Percentiles rank a stretch among this genome's conserved stretches.
phyloP scores from a whole-genome alignment of 2,888 invertebrate genomes.

The Machimus atricapillus region DNA sequence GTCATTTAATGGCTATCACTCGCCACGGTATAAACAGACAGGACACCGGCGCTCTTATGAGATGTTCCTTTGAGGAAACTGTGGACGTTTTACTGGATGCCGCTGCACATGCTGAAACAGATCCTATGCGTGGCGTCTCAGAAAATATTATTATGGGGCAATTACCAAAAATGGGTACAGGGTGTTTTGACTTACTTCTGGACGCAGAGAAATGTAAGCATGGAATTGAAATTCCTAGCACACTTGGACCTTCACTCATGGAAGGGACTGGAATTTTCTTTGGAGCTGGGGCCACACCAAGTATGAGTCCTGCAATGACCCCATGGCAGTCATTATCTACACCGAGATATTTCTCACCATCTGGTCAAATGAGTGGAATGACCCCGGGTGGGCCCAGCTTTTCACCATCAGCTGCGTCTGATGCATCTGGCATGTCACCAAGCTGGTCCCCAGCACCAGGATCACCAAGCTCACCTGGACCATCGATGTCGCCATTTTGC shows the following conservation, averaged over 20 bases:
- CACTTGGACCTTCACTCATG: slow-evolving; percentile 68
- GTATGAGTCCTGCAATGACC: slow-evolving; percentile 91
- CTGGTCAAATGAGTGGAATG: slow-evolving; percentile 86
- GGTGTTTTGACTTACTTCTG: slow-evolving; percentile 94
- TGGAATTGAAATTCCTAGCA: slow-evolving; percentile 94
- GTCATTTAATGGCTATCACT: slow-evolving; percentile 99
- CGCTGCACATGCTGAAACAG: slow-evolving; percentile 97
- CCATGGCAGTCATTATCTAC: slow-evolving; percentile 85
- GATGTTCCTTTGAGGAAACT: slow-evolving; percentile 99
- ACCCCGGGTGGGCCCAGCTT: slow-evolving; percentile 97
- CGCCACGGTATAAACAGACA: slow-evolving; percentile 99
- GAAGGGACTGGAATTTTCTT: slow-evolving; percentile 73
- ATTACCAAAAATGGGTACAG: slow-evolving; percentile 94
- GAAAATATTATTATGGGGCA: slow-evolving; percentile 99
- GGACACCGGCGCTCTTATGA: slow-evolving; percentile 98
- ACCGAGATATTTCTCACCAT: slow-evolving; percentile 82
- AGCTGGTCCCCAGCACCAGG: slow-evolving; percentile 83
- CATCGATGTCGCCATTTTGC: slow-evolving; percentile 81
- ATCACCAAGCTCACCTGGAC: slow-evolving; percentile 82
- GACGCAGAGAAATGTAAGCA: slow-evolving; percentile 99
- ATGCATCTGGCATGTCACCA: slow-evolving; percentile 91
- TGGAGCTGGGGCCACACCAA: slow-evolving; percentile 81
- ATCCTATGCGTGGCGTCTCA: slow-evolving; percentile 98
- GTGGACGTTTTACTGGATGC: slow-evolving; percentile 99
- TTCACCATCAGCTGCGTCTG: slow-evolving; percentile 94